Percentiles rank a stretch among this genome's conserved stretches.
phyloP scores from a whole-genome alignment of 2,888 invertebrate genomes.

The Drosophila stalkeri region DNA sequence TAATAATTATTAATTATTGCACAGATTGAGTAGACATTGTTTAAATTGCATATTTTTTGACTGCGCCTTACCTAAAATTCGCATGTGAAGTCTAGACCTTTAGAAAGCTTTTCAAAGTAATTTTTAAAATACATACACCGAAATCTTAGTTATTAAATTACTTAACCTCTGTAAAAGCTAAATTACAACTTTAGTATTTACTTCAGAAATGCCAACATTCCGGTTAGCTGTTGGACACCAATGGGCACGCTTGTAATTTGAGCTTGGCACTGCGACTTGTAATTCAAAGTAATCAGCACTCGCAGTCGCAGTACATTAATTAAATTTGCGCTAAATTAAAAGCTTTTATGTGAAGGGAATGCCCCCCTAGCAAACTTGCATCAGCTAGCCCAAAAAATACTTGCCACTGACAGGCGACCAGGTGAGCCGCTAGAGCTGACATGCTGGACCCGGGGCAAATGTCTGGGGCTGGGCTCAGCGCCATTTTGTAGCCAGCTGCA shows the following conservation, averaged over 20 bases:
- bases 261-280: conserved; percentile 10
- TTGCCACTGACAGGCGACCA: conserved; percentile 48
- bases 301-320: conserved; percentile 59
- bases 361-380: conserved; percentile 5
- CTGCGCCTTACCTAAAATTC: background rate
- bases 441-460: conserved; percentile 19
- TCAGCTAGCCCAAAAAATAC: conserved; percentile 7
- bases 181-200: background rate
- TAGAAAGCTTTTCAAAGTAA: background rate
- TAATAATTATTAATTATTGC: too few species aligned
- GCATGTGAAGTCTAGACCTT: background rate
- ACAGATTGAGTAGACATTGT: too few species aligned
- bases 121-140: background rate
- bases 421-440: conserved; percentile 35
- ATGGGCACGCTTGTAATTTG: background rate
- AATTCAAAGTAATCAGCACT: conserved; percentile 53
- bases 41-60: too few species aligned
- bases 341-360: conserved; percentile 32
- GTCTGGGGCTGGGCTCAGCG: conserved; percentile 57
- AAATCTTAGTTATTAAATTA: background rate
- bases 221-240: background rate
- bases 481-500: conserved; percentile 75
- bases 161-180: background rate
- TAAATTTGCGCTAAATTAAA: conserved; percentile 73
- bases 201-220: background rate